Percentiles rank a stretch among this genome's conserved stretches.
phyloP scores from a whole-genome alignment of 2,888 invertebrate genomes.

The Rhagonycha fulva region DNA sequence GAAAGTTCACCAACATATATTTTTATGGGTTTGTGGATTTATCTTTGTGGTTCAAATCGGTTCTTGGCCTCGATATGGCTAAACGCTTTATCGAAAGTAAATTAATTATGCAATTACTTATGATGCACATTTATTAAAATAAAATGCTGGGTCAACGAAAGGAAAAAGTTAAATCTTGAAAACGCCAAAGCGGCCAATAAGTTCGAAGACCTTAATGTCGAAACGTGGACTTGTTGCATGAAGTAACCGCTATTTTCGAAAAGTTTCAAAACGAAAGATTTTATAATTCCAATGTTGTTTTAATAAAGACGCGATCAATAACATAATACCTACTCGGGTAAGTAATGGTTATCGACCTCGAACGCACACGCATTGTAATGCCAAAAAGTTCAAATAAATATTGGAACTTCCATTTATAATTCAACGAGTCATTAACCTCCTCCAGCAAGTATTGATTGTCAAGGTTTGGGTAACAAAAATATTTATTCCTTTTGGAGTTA shows the following conservation, averaged over 20 bases:
- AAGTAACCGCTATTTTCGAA: background rate
- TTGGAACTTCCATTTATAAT: background rate
- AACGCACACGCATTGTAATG: background rate
- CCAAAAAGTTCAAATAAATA: background rate
- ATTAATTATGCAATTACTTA: conserved; percentile 13
- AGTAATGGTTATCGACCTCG: background rate
- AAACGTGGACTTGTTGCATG: background rate
- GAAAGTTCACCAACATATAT: background rate
- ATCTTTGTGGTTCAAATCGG: conserved; percentile 2
- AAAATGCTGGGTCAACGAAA: conserved; percentile 1
- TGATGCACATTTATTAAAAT: background rate
- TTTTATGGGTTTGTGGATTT: conserved; percentile 20
- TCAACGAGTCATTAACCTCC: background rate
- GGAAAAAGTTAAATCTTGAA: background rate
- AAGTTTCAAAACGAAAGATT: background rate
- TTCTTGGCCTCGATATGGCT: conserved; percentile 10
- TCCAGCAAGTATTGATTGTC: background rate
- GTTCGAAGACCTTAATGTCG: background rate
- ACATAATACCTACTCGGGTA: background rate
- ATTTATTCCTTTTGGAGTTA: background rate
- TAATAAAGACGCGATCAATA: background rate
- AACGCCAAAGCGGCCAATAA: background rate
- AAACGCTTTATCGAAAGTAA: conserved; percentile 19
- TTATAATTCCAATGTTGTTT: background rate
- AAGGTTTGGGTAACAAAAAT: background rate